Evolutionary conservation across 1,140 invertebrate species (phyloP).

Genomic region (Heterodera carotae): DNA sequence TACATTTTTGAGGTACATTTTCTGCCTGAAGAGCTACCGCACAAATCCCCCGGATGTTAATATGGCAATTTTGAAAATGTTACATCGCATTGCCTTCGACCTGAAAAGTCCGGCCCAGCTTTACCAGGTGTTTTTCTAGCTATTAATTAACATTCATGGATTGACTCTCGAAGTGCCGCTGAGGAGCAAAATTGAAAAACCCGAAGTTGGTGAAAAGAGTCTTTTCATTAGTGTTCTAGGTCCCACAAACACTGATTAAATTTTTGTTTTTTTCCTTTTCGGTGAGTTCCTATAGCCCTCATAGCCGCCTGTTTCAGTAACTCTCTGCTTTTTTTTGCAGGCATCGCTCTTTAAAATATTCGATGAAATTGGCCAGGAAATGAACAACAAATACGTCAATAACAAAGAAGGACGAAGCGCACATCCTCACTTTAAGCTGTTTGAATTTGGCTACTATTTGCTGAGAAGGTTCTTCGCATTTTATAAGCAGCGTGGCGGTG

Average conservation of each 20-base stretch:
- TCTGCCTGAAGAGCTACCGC: conserved; percentile 40
- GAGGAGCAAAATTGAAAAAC: no score
- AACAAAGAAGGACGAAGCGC: conserved; percentile 34
- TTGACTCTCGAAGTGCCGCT: no score
- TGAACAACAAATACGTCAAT: conserved; percentile 1
- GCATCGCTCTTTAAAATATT: conserved; percentile 46
- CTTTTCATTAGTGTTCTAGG: no score
- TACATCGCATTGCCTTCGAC: conserved; percentile 54
- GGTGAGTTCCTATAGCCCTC: no score
- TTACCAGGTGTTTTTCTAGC: conserved; percentile 34
- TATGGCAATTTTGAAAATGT: conserved; percentile 44
- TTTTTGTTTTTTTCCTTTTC: no score
- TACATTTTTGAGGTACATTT: conserved; percentile 52
- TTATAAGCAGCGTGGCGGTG: conserved; percentile 35
- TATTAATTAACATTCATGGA: not conserved
- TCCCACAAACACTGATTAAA: no score
- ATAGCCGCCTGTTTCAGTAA: not conserved
- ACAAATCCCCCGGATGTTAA: conserved; percentile 42
- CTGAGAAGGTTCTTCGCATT: conserved; percentile 46
- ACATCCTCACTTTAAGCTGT: conserved; percentile 44
- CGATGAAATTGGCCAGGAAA: conserved; percentile 30
- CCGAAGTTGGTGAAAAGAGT: no score
- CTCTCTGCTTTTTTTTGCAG: conserved; percentile 32
- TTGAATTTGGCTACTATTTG: conserved; percentile 49
- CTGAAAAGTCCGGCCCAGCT: conserved; percentile 39